Evolutionary conservation across 2,888 invertebrate genomes (phyloP).

Genomic region (Adelognathus sp.): DNA sequence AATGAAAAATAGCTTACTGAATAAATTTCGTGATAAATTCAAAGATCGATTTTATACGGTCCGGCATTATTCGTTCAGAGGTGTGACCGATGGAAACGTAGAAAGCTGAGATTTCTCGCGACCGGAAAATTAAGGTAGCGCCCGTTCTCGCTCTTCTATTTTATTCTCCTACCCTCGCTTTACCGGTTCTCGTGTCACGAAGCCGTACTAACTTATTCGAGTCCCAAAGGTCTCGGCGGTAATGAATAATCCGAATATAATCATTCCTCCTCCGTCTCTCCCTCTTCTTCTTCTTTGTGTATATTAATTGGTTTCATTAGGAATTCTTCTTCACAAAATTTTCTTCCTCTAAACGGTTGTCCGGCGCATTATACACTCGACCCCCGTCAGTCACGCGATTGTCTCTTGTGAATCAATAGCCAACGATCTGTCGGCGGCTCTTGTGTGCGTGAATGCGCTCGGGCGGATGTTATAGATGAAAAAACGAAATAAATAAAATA

Average conservation of each 20-base stretch:
- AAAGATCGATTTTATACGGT: background rate
- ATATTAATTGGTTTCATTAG: constrained; percentile 64
- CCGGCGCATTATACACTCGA: constrained; percentile 8
- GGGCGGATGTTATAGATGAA: constrained; percentile 52
- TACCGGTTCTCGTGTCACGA: constrained; percentile 50
- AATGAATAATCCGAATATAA: constrained; percentile 63
- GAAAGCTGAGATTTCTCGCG: constrained; percentile 57
- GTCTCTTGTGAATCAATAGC: too few species aligned
- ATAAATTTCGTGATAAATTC: too few species aligned
- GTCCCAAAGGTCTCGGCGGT: constrained; percentile 52
- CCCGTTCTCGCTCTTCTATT: background rate
- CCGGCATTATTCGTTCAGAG: background rate
- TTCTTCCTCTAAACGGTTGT: constrained; percentile 22
- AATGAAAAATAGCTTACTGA: too few species aligned
- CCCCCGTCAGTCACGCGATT: constrained; percentile 2
- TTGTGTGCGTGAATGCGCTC: background rate
- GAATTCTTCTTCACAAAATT: constrained; percentile 43
- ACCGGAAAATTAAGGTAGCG: constrained; percentile 63
- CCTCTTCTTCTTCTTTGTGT: constrained; percentile 43
- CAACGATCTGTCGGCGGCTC: background rate
- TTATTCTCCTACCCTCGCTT: constrained; percentile 12
- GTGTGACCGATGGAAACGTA: background rate
- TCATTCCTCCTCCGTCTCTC: constrained; percentile 42
- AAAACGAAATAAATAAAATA: constrained; percentile 28
- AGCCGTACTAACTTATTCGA: constrained; percentile 60